A percentile compares a stretch with the other conserved stretches of the same genome.
Evolutionary conservation across 2,888 invertebrate genomes (phyloP).

Genomic region (Linnaemya vulpina): DNA sequence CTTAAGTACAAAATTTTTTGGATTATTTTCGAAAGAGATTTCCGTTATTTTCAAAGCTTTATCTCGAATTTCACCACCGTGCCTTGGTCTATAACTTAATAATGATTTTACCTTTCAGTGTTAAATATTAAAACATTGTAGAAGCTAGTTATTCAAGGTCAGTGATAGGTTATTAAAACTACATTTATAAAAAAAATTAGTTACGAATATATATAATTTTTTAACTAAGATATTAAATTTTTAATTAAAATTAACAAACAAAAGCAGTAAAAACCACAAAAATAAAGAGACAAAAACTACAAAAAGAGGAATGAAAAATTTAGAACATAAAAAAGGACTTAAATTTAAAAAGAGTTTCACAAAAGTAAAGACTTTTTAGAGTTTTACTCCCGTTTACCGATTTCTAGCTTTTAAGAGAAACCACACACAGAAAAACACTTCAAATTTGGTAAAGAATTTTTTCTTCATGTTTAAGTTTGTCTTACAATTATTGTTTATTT

Average conservation of each 20-base stretch:
- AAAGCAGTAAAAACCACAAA: constrained; percentile 45
- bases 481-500: constrained; percentile 60
- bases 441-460: constrained; percentile 8
- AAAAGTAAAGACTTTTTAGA: neutral
- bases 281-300: constrained; percentile 4
- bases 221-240: constrained; percentile 24
- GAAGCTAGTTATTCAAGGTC: constrained; percentile 26
- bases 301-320: constrained; percentile 8
- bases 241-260: constrained; percentile 32
- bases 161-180: constrained; percentile 48
- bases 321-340: neutral
- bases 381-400: constrained; percentile 37
- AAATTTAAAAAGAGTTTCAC: constrained; percentile 1
- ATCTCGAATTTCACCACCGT: constrained; percentile 3
- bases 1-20: too few species aligned
- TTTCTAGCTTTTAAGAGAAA: neutral
- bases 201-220: constrained; percentile 43
- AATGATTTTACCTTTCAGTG: constrained; percentile 45
- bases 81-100: neutral
- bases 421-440: constrained; percentile 33
- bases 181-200: constrained; percentile 60
- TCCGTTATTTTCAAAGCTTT: neutral
- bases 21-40: too few species aligned
- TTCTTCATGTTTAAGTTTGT: constrained; percentile 36
- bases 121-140: constrained; percentile 28